Evolutionary conservation across 2,888 invertebrate genomes (phyloP), one percentile per base, ranked within the genome.

Genomic region (Ophion obscuratus): DNA sequence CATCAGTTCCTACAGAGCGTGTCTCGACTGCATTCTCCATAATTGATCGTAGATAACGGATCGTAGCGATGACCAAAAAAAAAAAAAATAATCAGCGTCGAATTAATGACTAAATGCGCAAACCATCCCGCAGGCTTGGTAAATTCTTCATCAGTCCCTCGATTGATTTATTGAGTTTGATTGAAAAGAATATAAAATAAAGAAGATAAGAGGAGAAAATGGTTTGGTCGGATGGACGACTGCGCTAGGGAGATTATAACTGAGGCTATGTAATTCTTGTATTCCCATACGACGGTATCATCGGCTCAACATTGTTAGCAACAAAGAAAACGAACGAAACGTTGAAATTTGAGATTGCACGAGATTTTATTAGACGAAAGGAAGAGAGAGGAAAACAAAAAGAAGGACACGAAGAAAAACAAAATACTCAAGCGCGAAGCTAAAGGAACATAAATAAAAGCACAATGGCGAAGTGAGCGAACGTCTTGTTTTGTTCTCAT

Each of bases 1-100:
- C 53, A 53, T 53, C 74, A 86, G 86, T 86, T 86, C 86, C 86
- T 86, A 86, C 68, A 62, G 66, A 62, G 66, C 53, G 17, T 53
- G 53, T 81, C 59, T 78, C 73, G 80, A 78, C 70, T 83, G 81
- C 77, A 83, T 76, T 74, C 31, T 53, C 53, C 64, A 75, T 70
- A 62, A 79, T 31, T 57, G 70, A 74, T 62, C 57, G 73, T 44
- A 31, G 74, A 31, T 11, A 68, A 71, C 59, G 27, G 20, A 76
- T 47, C 31, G 59, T 75, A 61, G 47, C 40, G 59, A 59, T 36
- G 44, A 64, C 20, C 10, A 53, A 75, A 57, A 62, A 44, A 53
- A 75, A 57, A 62, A 44, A 36, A 36, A 53, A 20, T 27, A 76
- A 66, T 66, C 5, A 76, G 11, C 53, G 53, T 5, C 17, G 53